phyloP scores from a whole-genome alignment of 2,797 vertebrate genomes.

The Aphelocoma californica region DNA sequence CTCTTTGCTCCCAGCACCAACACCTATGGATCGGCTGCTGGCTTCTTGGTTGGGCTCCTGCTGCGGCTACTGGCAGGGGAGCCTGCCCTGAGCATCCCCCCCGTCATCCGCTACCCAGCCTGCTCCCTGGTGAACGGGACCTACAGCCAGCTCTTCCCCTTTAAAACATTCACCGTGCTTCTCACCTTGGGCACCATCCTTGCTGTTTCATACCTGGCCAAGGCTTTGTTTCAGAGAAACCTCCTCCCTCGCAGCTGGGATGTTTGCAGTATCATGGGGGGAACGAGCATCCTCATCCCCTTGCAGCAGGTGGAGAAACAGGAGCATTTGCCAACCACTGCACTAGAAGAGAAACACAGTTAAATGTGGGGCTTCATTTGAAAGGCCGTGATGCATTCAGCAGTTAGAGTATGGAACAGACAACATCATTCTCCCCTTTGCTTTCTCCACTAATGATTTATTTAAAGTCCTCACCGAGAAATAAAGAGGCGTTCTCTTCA shows the following conservation, averaged over 20 bases:
- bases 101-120: slow-evolving; percentile 74
- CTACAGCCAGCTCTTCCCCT: slow-evolving; percentile 79
- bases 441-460: background rate
- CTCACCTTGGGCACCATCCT: slow-evolving; percentile 70
- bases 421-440: background rate
- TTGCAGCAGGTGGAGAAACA: background rate
- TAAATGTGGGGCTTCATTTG: background rate
- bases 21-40: slow-evolving; percentile 74
- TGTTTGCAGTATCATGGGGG: slow-evolving; percentile 66
- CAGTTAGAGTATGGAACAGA: background rate
- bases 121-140: slow-evolving; percentile 58
- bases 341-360: background rate
- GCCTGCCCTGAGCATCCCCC: slow-evolving; percentile 68
- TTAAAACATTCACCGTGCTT: slow-evolving; percentile 80
- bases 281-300: background rate
- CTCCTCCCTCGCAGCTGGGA: slow-evolving; percentile 77
- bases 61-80: slow-evolving; percentile 70
- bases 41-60: slow-evolving; percentile 70
- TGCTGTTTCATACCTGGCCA: slow-evolving; percentile 68
- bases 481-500: slow-evolving; percentile 1
- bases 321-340: background rate
- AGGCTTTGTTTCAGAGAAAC: slow-evolving; percentile 75
- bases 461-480: background rate
- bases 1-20: slow-evolving; percentile 80
- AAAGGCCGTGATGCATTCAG: background rate